A percentile compares a stretch with the other conserved stretches of the same genome.
phyloP scores from a whole-genome alignment of 2,888 invertebrate genomes.

The Andrena dorsata region DNA sequence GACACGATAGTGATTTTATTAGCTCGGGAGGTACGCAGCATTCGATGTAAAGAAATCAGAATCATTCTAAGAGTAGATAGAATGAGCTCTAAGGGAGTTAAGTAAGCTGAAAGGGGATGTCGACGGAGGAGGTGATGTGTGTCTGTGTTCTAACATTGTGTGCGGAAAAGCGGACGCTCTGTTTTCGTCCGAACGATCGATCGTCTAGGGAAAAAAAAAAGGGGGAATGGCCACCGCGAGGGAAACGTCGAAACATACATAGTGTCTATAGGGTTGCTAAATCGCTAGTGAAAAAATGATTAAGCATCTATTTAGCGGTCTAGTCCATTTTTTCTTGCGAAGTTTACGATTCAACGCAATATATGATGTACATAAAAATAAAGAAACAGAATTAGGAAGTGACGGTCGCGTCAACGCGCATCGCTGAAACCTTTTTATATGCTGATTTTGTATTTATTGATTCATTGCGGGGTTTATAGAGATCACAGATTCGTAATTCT shows the following conservation, averaged over 20 bases:
- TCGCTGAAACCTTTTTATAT: constrained; percentile 70
- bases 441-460: constrained; percentile 81
- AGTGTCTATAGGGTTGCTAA: constrained; percentile 56
- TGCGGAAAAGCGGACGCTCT: constrained; percentile 27
- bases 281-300: constrained; percentile 61
- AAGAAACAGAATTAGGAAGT: constrained; percentile 50
- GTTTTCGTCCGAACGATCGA: constrained; percentile 27
- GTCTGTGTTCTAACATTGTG: constrained; percentile 19
- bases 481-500: constrained; percentile 70
- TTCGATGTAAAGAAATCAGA: constrained; percentile 72
- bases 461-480: constrained; percentile 78
- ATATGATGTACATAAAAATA: constrained; percentile 68
- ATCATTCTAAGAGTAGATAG: constrained; percentile 69
- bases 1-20: constrained; percentile 81
- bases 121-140: constrained; percentile 19
- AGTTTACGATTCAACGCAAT: constrained; percentile 66
- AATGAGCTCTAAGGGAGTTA: constrained; percentile 64
- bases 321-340: constrained; percentile 77
- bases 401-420: constrained; percentile 60
- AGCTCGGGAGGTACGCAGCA: constrained; percentile 77
- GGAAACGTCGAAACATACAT: constrained; percentile 21
- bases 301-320: constrained; percentile 74
- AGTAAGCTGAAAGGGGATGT: constrained; percentile 54
- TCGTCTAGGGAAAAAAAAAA: constrained; percentile 23
- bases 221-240: constrained; percentile 21